A percentile compares a stretch with the other conserved stretches of the same genome.
These are phyloP conservation scores for Temnothorax rugatulus DNA, from an alignment of 2,888 invertebrate genomes.

Conservation along the genomic window DNA sequence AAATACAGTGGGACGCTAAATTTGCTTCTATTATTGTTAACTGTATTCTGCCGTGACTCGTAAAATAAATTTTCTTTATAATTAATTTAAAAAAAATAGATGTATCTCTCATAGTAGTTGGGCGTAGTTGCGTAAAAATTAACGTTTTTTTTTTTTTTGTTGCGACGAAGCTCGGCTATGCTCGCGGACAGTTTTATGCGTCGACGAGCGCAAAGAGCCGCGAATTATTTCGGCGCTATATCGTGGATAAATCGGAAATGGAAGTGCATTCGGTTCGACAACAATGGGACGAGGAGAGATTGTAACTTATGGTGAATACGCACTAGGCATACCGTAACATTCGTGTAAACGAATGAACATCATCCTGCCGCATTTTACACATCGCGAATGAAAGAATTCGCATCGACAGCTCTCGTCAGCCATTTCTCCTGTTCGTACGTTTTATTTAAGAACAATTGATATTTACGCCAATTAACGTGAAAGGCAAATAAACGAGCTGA, in stretches of 20 bases:
- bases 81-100: conserved; percentile 18
- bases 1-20: not conserved
- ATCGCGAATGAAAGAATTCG: not conserved
- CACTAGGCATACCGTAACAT: conserved; percentile 6
- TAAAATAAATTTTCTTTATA: conserved; percentile 26
- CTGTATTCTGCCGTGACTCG: not conserved
- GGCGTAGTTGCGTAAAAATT: conserved; percentile 16
- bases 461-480: conserved; percentile 23
- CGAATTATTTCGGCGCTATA: conserved; percentile 42
- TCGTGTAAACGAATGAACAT: conserved; percentile 40
- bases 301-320: conserved; percentile 20
- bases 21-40: conserved; percentile 10
- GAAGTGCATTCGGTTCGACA: conserved; percentile 25
- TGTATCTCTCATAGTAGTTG: not conserved
- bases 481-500: conserved; percentile 13
- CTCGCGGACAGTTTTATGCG: conserved; percentile 24
- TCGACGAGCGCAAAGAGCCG: conserved; percentile 10
- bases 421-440: not conserved
- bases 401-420: conserved; percentile 28
- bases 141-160: not conserved
- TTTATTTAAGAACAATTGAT: conserved; percentile 29
- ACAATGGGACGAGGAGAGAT: conserved; percentile 35
- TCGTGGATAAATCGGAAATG: conserved; percentile 34
- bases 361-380: conserved; percentile 17
- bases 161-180: not conserved